Evolutionary conservation across 2,888 invertebrate genomes (phyloP).

Genomic region (Ophraella communa): DNA sequence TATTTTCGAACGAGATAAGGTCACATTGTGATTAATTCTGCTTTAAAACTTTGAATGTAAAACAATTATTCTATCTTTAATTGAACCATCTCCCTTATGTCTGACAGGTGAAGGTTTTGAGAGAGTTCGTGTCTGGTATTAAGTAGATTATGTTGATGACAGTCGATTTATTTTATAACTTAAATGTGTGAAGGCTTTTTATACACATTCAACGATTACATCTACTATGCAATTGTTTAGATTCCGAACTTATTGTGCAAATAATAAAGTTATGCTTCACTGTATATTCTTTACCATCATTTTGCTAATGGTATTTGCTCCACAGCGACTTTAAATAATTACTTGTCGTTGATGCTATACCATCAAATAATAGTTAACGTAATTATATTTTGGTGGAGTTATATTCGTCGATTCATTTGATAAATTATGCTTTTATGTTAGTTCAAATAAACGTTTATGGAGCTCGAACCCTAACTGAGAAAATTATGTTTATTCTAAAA

Average conservation of each 20-base stretch:
- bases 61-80: conserved; percentile 17
- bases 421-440: too few relatives aligned
- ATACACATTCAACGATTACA: background rate
- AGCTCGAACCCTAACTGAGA: too few relatives aligned
- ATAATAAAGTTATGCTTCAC: too few relatives aligned
- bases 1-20: conserved; percentile 12
- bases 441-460: too few relatives aligned
- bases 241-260: too few relatives aligned
- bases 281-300: too few relatives aligned
- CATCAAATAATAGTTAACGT: background rate
- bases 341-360: too few relatives aligned
- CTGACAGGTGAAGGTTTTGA: conserved; percentile 19
- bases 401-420: too few relatives aligned
- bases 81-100: conserved; percentile 14
- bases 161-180: conserved; percentile 1
- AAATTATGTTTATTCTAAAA: too few relatives aligned
- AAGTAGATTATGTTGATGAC: background rate
- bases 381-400: too few relatives aligned
- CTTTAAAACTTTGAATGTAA: conserved; percentile 10
- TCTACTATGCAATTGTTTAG: background rate
- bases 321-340: too few relatives aligned
- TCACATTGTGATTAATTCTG: conserved; percentile 3
- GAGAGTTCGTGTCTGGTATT: background rate
- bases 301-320: too few relatives aligned
- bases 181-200: background rate